These are phyloP conservation scores for Ethmia dodecea DNA, from an alignment of 2,888 invertebrate species.

Conservation along the genomic window DNA sequence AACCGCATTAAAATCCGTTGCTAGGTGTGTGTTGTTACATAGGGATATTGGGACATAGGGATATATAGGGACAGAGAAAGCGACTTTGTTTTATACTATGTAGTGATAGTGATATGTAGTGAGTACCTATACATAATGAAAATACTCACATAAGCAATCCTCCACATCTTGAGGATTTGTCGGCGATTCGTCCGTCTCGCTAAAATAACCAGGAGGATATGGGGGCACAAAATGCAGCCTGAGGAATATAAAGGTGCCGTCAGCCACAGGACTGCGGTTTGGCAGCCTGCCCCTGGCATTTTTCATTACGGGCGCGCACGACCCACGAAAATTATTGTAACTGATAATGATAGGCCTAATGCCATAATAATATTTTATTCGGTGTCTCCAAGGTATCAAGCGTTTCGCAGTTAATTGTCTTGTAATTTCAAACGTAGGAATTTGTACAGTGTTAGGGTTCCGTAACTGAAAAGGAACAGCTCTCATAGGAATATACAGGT, in stretches of 20 bases:
- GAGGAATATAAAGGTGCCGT: conserved; percentile 46
- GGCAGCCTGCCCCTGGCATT: conserved; percentile 38
- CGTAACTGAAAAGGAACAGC: no score
- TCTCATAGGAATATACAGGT: no score
- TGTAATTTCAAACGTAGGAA: no score
- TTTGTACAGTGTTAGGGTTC: no score
- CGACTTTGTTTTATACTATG: no score
- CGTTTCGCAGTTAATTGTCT: no score
- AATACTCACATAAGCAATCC: conserved; percentile 51
- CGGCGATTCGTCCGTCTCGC: conserved; percentile 25
- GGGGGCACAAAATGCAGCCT: conserved; percentile 28
- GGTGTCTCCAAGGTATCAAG: conserved; percentile 5
- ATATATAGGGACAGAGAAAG: no score
- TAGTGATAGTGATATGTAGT: no score
- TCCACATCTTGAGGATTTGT: conserved; percentile 43
- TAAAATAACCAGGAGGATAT: conserved; percentile 31
- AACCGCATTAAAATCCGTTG: no score
- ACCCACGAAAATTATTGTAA: conserved; percentile 39
- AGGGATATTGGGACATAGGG: no score
- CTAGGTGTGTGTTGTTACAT: no score
- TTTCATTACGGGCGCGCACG: conserved; percentile 59
- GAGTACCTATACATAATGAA: conserved; percentile 3
- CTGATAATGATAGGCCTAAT: conserved; percentile 15
- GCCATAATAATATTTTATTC: conserved; percentile 9
- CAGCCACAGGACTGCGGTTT: conserved; percentile 42